A percentile compares a stretch with the other conserved stretches of the same genome.
Evolutionary conservation across 2,113 vertebrate species (phyloP).

Genomic region (Bos indicus): DNA sequence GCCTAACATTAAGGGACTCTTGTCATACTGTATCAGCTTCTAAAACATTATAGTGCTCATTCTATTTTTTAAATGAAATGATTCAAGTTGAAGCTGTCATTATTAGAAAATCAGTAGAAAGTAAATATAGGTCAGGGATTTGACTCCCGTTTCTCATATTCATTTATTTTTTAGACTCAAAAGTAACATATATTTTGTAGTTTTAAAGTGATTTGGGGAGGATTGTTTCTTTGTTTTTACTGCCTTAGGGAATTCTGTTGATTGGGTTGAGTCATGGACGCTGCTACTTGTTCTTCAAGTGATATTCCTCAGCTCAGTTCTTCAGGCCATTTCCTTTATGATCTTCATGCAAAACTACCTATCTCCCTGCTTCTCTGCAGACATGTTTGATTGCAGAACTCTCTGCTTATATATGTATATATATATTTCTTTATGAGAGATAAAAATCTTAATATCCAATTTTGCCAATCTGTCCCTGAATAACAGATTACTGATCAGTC

Average conservation of each 20-base stretch:
- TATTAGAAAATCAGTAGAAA: background rate
- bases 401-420: background rate
- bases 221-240: background rate
- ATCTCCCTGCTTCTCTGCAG: background rate
- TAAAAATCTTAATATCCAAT: background rate
- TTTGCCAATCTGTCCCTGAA: background rate
- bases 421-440: background rate
- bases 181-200: background rate
- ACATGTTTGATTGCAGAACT: background rate
- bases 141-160: background rate
- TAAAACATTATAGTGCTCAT: background rate
- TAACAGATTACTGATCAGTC: background rate
- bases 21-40: background rate
- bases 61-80: slow-evolving; percentile 6
- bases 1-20: background rate
- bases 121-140: background rate
- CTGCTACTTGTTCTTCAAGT: background rate
- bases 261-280: background rate
- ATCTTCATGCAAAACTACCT: background rate
- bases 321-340: background rate
- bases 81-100: background rate
- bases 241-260: background rate
- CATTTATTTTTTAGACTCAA: background rate
- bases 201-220: background rate
- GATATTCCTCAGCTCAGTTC: background rate